A percentile compares a stretch with the other conserved stretches of the same genome.
Evolutionary conservation across 2,888 invertebrate species (phyloP).

Genomic region (Habrosyne pyritoides): DNA sequence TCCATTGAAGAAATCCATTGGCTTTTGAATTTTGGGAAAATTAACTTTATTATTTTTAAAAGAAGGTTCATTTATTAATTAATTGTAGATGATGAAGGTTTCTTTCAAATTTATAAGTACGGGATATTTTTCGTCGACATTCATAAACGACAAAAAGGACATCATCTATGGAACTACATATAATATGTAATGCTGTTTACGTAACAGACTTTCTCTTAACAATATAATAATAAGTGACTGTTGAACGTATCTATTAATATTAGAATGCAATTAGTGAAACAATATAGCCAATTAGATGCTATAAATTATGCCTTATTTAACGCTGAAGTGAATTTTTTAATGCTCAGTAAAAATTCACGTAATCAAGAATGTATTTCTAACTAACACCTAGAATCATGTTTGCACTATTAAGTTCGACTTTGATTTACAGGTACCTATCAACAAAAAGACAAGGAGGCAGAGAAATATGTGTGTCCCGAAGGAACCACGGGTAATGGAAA

Average conservation of each 20-base stretch:
- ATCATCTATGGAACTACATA: too few species aligned
- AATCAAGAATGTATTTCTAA: neutral
- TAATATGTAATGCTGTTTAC: constrained; percentile 29
- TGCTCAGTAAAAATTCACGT: neutral
- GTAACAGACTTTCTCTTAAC: constrained; percentile 33
- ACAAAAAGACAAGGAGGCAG: constrained; percentile 80
- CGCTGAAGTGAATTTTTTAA: neutral
- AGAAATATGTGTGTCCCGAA: constrained; percentile 91
- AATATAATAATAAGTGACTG: constrained; percentile 24
- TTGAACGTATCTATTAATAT: neutral
- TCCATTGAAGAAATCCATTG: too few species aligned
- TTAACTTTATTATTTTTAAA: too few species aligned
- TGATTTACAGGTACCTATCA: constrained; percentile 68
- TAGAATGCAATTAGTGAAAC: neutral
- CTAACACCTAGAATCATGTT: neutral
- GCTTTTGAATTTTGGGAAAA: too few species aligned
- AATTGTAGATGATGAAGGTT: too few species aligned
- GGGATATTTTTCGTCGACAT: too few species aligned
- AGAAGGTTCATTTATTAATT: too few species aligned
- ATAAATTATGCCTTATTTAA: neutral
- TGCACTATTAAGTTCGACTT: neutral
- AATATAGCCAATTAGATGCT: neutral
- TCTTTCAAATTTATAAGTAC: too few species aligned
- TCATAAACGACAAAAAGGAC: too few species aligned
- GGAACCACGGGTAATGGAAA: constrained; percentile 91